Evolutionary conservation across 2,113 vertebrate species (phyloP), one percentile per base, ranked within the genome.

Genomic region (Mastomys natalensis): DNA sequence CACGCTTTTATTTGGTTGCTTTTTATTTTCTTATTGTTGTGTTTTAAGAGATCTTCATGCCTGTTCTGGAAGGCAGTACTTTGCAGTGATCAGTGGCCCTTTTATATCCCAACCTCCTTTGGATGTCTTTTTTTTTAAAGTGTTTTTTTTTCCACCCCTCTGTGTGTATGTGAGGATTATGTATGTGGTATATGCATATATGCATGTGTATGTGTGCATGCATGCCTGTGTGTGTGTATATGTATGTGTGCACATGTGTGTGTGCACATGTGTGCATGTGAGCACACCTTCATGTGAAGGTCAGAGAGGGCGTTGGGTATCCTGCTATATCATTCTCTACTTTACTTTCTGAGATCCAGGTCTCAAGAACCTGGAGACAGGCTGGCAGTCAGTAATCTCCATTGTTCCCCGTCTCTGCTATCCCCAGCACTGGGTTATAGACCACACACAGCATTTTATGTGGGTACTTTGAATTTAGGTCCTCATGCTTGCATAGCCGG

Each of bases 41-140:
- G 51, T 88, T 95, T 92, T 88, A 77, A 45, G 40, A 82, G 45
- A 78, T 78, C 24, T 84, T 95, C 45, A 10, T 53, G 15, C 90
- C 1, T 78, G 22, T 73, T 93, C 70, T 81, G 90, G 48, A 9
- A 77, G 53, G 1, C 2, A 66, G 29, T 93, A 22, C n/a, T 96
- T 66, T 72, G 70, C 11, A 73, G 8, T 94, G 51, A 11, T 89
- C 62, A 51, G 11, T 90, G 53, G 60, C 8, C 7, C 70, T 92
- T 86, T 78, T 95, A 48, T 80, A 58, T 43, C 10, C 7, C 16
- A 60, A 51, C 7, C 21, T 96, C 55, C 40, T 96, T 89, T 84
- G 2, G 9, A 37, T 68, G 31, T 37, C 45, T 64, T 45, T 66
- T 64, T 13, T 22, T 22, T 9, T 12, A 26, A 43, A 4, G 31